Evolutionary conservation across 2,888 invertebrate genomes (phyloP).

Genomic region (Aplocera efformata): DNA sequence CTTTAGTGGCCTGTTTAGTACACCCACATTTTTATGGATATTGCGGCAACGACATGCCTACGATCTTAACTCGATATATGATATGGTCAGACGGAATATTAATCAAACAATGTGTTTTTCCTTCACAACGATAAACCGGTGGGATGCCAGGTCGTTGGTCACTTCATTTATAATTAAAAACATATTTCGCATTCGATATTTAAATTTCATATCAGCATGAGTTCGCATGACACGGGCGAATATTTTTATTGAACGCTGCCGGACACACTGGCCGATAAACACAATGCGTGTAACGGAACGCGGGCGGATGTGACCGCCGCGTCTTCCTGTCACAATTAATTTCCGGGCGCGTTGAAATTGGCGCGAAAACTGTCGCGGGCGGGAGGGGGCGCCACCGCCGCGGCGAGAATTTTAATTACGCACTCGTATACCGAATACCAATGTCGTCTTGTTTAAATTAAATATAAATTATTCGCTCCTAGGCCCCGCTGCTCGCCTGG

Average conservation of each 20-base stretch:
- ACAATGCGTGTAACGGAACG: conserved; percentile 69
- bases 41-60: conserved; percentile 15
- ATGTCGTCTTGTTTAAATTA: conserved; percentile 81
- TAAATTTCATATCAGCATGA: conserved; percentile 11
- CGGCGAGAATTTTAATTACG: conserved; percentile 80
- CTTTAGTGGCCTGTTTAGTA: conserved; percentile 27
- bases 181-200: conserved; percentile 17
- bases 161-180: conserved; percentile 23
- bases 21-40: conserved; percentile 31
- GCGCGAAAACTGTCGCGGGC: conserved; percentile 78
- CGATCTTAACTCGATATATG: conserved; percentile 14
- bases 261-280: conserved; percentile 48
- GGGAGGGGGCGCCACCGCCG: conserved; percentile 55
- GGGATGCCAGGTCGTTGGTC: conserved; percentile 30
- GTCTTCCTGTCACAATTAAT: conserved; percentile 81
- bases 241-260: conserved; percentile 41
- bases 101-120: neutral
- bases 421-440: conserved; percentile 80
- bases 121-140: too few species aligned
- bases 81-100: conserved; percentile 2
- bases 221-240: conserved; percentile 34
- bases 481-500: conserved; percentile 69
- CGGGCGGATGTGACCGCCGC: conserved; percentile 74
- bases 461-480: conserved; percentile 80
- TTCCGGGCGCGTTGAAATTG: conserved; percentile 80